Base-by-base conservation (phyloP, 92 coral and sea anemone genomes). In the Scolanthus callimorphus region DNA sequence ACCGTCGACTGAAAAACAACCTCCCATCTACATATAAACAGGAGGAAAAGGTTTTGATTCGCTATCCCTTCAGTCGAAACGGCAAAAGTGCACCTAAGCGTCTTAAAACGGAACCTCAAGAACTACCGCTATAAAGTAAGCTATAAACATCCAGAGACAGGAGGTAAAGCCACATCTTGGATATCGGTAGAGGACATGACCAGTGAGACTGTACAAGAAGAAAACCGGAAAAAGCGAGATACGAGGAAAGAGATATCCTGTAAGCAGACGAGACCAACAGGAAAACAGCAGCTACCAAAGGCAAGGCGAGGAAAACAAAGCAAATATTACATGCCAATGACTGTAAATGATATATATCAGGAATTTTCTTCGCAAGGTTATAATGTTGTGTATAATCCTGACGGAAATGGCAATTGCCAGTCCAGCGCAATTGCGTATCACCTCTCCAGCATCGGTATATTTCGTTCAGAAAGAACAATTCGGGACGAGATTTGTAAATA, bases 101-200 rank as follows among this genome's bases (percentile, higher is more conserved):
- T 49, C 59, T 3, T 70, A n/a, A 70, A 60, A 47, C 50, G 77
- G 31, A 34, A 34, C 44, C 31, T 44, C 10, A 44, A 46, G 27
- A 39, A 28, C 0, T 27, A 57, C 52, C n/a, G 29, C 17, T 65
- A 46, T 29, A 51, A 66, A 55, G 51, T 75, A 8, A 38, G 20
- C 6, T 65, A 27, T 22, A n/a, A n/a, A 31, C 67, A 21, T 12
- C 74, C 54, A 28, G 30, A 65, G 0, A 56, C 38, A 48, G 20
- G 44, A 24, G 39, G 57, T 21, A 44, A 64, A 27, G 41, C 23
- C n/a, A n/a, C n/a, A n/a, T 0, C 39, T 9, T 58, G 82, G 82
- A 29, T 75, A 11, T 75, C 82, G 20, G 82, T 66, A 4, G 69
- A 75, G 43, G 82, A 65, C 39, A 66, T 75, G 12, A 75, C 82